phyloP scores from a whole-genome alignment of 2,113 vertebrate species.

The Apteryx owenii region DNA sequence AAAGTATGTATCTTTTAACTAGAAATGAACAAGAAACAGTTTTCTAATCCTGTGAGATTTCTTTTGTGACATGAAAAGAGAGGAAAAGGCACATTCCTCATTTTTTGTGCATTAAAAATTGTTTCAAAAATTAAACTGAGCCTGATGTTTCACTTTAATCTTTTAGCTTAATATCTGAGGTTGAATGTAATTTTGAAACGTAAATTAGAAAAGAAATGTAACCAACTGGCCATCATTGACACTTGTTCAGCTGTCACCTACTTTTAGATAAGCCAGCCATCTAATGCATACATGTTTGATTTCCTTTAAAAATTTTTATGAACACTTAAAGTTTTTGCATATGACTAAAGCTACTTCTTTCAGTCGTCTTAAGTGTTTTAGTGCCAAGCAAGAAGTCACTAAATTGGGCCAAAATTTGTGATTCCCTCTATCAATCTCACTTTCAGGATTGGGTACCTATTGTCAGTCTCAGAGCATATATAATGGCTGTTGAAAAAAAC shows the following conservation, averaged over 20 bases:
- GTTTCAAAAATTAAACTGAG: not conserved
- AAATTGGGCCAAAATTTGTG: not conserved
- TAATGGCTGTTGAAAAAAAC: not conserved
- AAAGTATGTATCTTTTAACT: not conserved
- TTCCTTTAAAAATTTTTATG: not conserved
- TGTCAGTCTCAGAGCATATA: not conserved
- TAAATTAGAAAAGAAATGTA: not conserved
- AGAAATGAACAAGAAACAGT: not conserved
- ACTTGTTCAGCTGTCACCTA: not conserved
- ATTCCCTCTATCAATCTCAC: not conserved
- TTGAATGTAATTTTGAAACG: not conserved
- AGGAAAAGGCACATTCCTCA: not conserved
- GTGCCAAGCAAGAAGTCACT: not conserved
- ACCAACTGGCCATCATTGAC: not conserved
- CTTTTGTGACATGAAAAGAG: not conserved
- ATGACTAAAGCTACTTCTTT: not conserved
- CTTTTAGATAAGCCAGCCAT: not conserved
- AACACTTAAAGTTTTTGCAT: not conserved
- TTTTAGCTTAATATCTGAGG: not conserved
- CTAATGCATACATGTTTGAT: not conserved
- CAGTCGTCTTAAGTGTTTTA: not conserved
- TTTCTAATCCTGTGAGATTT: not conserved
- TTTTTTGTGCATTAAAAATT: not conserved
- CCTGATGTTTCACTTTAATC: not conserved
- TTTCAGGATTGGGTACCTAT: fast-evolving